Evolutionary conservation across 2,113 vertebrate species (phyloP), one percentile per base, ranked within the genome.

Genomic region (Campylorhamphus procurvoides): DNA sequence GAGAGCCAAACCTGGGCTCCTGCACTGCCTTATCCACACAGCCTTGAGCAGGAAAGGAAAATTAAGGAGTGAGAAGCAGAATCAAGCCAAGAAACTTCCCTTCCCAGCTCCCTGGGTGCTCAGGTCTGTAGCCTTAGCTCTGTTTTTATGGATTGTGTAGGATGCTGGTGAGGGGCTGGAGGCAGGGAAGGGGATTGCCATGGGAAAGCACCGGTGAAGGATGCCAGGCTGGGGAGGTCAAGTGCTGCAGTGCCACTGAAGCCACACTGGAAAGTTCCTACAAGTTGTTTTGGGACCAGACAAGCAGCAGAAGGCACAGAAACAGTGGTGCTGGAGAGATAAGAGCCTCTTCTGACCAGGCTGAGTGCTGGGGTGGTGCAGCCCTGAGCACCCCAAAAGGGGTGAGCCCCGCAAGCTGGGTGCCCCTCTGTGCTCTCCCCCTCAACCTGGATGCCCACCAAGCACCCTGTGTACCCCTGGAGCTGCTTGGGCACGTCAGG

Each of bases 261-360:
- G 24, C 55, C 62, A 16, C 77, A 7, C 8, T 23, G 74, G 28
- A 39, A 63, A 33, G 66, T 27, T 10, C 9, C 33, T 55, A 6
- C 15, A 8, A 71, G 39, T 8, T 59, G 10, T 76, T 63, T 90
- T 15, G 35, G 52, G 56, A 44, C 16, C 0, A 1, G 27, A 42
- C 2, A 5, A 68, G 76, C 52, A 47, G 31, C 81, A 55, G 64
- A 58, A 74, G 50, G 37, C 22, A 11, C 19, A 29, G 55, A n/a
- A 5, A 16, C 2, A 0, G 24, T 2, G 1, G 4, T 10, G 39
- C 2, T 55, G 76, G 29, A 53, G 47, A 44, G 18, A n/a, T 22
- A 77, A 10, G 29, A 49, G 46, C 8, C 8, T 18, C 15, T 16
- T 50, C 67, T 29, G 58, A 16, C 10, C 33, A 16, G 16, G 12